Percentiles rank a stretch among this genome's conserved stretches.
Conservation (phyloP, 2,113 vertebrate species). For the Thermophis baileyi region DNA sequence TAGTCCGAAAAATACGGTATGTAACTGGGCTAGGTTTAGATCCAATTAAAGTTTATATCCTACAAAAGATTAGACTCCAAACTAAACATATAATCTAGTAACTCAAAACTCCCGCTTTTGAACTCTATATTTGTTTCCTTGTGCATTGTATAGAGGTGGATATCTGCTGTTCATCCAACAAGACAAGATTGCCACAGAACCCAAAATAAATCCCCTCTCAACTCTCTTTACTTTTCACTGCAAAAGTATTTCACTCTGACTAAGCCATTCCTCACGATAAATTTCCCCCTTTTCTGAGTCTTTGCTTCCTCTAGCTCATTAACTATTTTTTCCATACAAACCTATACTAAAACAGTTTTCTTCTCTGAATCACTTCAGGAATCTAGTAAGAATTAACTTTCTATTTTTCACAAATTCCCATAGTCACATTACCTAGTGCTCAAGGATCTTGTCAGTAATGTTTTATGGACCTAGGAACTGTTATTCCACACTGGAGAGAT, state of each 20-base stretch:
- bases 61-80: background rate
- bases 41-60: background rate
- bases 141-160: background rate
- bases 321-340: background rate
- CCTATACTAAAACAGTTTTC: background rate
- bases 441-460: background rate
- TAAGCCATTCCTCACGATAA: background rate
- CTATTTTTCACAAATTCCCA: background rate
- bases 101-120: background rate
- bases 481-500: background rate
- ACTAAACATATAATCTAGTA: background rate
- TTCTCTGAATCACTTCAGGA: background rate
- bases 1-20: no score
- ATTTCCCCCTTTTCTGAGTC: background rate
- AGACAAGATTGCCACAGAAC: background rate
- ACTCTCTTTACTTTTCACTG: background rate
- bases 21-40: background rate
- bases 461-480: conserved; percentile 26
- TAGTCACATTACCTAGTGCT: background rate
- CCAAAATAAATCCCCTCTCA: background rate
- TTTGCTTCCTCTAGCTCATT: background rate
- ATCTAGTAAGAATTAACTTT: background rate
- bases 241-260: background rate
- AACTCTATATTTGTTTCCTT: background rate
- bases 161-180: background rate